Base-by-base conservation (phyloP, 2,797 vertebrate species). In the Spatula clypeata region DNA sequence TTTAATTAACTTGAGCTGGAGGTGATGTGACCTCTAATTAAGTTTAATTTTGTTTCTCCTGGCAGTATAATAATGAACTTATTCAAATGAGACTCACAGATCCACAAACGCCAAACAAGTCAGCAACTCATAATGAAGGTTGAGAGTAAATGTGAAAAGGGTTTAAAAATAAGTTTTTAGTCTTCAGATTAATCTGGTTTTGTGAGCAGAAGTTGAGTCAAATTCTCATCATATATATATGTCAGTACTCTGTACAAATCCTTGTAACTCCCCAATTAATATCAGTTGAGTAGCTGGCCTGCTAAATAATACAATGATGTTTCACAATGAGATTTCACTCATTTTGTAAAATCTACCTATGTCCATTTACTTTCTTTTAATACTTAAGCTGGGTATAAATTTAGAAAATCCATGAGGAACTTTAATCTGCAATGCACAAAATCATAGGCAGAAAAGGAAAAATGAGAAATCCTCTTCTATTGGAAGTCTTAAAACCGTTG, bases 1-100 rank as follows among this genome's bases (percentile, higher is more conserved):
- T 97, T 97, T 97, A 98, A 98, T 97, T 98, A 98, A 97, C 69
- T 97, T 90, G 91, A 96, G 79, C 93, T 96, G 66, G 75, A 96
- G 89, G 95, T 94, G 81, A 82, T 88, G 72, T 94, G 96, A 97
- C 96, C 97, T 95, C 96, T 97, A 97, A 97, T 98, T 97, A 97
- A 95, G 92, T 96, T 97, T 96, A 94, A 96, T 95, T 96, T 97
- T 94, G n/a, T 96, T 94, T 96, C 90, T 97, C 85, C 88, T 94
- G 89, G 91, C 89, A 93, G 85, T 81, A 84, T 95, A 96, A 94
- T 97, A 97, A 98, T 94, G 83, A 97, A 92, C 8, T 32, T 96
- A 96, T 96, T 97, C 80, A 95, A 97, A 97, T 87, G 71, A 96
- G 77, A 85, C 73, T 91, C 16, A 11, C 29, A 93, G 87, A 93